Evolutionary conservation across 2,888 invertebrate genomes (phyloP), one percentile per base, ranked within the genome.

Genomic region (Meteorus colon): DNA sequence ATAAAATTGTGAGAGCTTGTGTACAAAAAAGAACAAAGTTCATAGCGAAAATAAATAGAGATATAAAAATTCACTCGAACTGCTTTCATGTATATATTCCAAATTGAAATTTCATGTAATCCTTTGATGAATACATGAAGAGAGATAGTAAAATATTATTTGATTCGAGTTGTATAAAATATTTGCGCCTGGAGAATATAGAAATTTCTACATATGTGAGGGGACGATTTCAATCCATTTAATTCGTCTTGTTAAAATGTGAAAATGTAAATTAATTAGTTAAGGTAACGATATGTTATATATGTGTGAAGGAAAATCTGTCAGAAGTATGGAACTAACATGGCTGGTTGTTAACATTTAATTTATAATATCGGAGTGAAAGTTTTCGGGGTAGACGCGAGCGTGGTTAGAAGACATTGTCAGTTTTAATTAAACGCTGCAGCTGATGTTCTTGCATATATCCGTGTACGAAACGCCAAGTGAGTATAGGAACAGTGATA

Each of bases 191-290:
- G 4, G 6, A 24, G 5, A 4, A 34, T 8, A 34, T 34, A 19
- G 10, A 55, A 29, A 14, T 27, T 62, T 29, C 14, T 4, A 16
- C 1, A 31, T 16, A 12, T 6, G n/a, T 55, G 1, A 41, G 37
- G 37, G 34, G 41, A 41, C 2, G 41, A 34, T 34, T 65, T 41
- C n/a, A 65, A 65, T 65, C 37, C n/a, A 65, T 19, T 65, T 8
- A 5, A 19, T 24, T 65, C 24, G 37, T 2, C 24, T 27, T 41
- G 41, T 14, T 10, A 51, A 2, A 34, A 34, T 19, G 29, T 37
- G 34, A 65, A 81, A 82, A 81, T 81, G 81, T 83, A 81, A 82
- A 84, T 84, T 82, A 85, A 86, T 84, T 83, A 82, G 80, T 80
- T 78, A 75, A 74, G 81, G 4, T 2, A 12, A 8, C 41, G 12